Percentiles rank a stretch among this genome's conserved stretches.
Evolutionary conservation across 2,888 invertebrate species (phyloP).

Genomic region (Alsophila aescularia): DNA sequence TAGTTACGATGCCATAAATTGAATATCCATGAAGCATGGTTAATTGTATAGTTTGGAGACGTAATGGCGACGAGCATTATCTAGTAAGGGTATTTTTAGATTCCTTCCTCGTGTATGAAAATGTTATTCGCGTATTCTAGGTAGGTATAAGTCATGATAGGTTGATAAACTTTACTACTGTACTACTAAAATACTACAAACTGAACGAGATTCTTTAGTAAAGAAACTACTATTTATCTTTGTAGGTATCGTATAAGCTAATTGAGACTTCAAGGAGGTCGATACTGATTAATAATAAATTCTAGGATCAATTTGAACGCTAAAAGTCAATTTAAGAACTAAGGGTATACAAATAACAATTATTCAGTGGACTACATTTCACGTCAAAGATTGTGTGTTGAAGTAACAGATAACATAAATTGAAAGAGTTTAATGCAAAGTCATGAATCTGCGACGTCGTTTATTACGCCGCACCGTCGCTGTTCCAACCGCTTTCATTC

Average conservation of each 20-base stretch:
- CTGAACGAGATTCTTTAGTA: background rate
- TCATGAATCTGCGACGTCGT: conserved; percentile 34
- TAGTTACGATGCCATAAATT: background rate
- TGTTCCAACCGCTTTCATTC: conserved; percentile 30
- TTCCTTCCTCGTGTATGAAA: conserved; percentile 53
- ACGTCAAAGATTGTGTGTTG: conserved; percentile 1
- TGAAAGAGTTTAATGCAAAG: conserved; percentile 26
- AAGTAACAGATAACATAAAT: conserved; percentile 27
- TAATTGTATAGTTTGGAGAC: conserved; percentile 16
- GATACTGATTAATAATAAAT: too few relatives aligned
- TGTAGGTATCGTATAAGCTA: background rate
- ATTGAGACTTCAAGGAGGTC: too few relatives aligned
- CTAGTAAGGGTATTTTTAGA: conserved; percentile 56
- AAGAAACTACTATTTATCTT: background rate
- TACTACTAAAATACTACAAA: conserved; percentile 3
- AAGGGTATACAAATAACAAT: too few relatives aligned
- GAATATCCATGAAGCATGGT: conserved; percentile 7
- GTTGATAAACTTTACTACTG: conserved; percentile 52
- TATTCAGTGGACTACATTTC: conserved; percentile 8
- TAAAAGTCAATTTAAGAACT: too few relatives aligned
- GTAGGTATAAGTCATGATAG: conserved; percentile 41
- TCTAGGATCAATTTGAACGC: too few relatives aligned
- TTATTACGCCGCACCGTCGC: conserved; percentile 34
- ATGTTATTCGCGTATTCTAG: conserved; percentile 43
- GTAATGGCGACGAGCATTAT: conserved; percentile 41